Evolutionary conservation across 2,888 invertebrate genomes (phyloP).

Genomic region (Leptura quadrifasciata): DNA sequence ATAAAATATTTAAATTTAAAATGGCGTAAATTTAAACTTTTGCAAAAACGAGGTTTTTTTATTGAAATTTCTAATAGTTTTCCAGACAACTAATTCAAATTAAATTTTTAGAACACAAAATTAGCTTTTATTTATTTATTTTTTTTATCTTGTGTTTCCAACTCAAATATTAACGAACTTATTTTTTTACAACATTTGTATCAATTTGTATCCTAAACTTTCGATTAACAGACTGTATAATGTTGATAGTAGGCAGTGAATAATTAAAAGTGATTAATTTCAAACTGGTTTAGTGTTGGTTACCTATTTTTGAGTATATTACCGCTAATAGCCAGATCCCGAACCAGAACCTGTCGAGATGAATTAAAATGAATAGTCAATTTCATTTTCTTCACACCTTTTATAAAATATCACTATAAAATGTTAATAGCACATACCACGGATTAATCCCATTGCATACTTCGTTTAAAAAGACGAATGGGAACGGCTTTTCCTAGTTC

Average conservation of each 20-base stretch:
- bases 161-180: too few species aligned
- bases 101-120: too few species aligned
- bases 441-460: not conserved
- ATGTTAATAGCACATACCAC: not conserved
- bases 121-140: too few species aligned
- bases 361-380: conserved; percentile 22
- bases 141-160: too few species aligned
- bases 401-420: not conserved
- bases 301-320: conserved; percentile 20
- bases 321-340: conserved; percentile 7
- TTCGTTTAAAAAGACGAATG: not conserved
- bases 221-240: not conserved
- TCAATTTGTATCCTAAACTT: not conserved
- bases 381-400: conserved; percentile 9
- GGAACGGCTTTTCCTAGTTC: not conserved
- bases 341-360: conserved; percentile 17
- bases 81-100: too few species aligned
- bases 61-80: too few species aligned
- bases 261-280: conserved; percentile 5
- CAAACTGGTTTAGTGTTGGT: conserved; percentile 7
- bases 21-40: too few species aligned
- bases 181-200: too few species aligned
- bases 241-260: not conserved
- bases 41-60: too few species aligned
- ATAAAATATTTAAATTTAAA: too few species aligned